Evolutionary conservation across 1,140 invertebrate species (phyloP).

Genomic region (Cydia strobilella): DNA sequence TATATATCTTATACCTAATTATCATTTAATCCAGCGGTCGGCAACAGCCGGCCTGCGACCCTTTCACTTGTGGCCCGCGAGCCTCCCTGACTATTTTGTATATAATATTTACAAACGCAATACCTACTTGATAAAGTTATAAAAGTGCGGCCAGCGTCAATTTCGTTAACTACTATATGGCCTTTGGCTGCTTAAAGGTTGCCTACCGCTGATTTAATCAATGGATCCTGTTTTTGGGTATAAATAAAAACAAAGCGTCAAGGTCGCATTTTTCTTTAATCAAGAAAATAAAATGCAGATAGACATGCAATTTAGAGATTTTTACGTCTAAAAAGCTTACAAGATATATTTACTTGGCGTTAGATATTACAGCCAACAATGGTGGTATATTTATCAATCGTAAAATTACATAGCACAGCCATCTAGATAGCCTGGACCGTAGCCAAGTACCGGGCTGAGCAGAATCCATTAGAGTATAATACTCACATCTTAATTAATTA

Average conservation of each 20-base stretch:
- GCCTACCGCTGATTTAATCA: too few relatives aligned
- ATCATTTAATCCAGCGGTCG: too few relatives aligned
- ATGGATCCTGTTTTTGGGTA: neutral
- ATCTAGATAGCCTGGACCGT: constrained; percentile 54
- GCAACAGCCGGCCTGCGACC: too few relatives aligned
- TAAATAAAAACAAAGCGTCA: constrained; percentile 39
- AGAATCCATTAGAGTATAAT: constrained; percentile 36
- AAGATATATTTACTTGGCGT: constrained; percentile 42
- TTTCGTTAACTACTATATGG: too few relatives aligned
- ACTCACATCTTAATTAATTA: constrained; percentile 44
- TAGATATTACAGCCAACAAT: constrained; percentile 39
- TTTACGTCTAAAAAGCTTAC: constrained; percentile 47
- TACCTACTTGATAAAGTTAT: too few relatives aligned
- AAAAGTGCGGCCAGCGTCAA: too few relatives aligned
- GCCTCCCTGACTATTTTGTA: too few relatives aligned
- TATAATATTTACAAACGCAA: too few relatives aligned
- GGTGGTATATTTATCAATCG: constrained; percentile 50
- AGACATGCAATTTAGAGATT: constrained; percentile 60
- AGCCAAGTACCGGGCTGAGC: constrained; percentile 46
- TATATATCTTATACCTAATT: too few relatives aligned
- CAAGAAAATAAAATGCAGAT: constrained; percentile 53
- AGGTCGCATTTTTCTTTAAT: constrained; percentile 64
- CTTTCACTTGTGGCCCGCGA: too few relatives aligned
- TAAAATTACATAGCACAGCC: constrained; percentile 65
- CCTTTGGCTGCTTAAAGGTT: too few relatives aligned